phyloP scores from a whole-genome alignment of 2,888 invertebrate species.

The Hermodice carunculata region DNA sequence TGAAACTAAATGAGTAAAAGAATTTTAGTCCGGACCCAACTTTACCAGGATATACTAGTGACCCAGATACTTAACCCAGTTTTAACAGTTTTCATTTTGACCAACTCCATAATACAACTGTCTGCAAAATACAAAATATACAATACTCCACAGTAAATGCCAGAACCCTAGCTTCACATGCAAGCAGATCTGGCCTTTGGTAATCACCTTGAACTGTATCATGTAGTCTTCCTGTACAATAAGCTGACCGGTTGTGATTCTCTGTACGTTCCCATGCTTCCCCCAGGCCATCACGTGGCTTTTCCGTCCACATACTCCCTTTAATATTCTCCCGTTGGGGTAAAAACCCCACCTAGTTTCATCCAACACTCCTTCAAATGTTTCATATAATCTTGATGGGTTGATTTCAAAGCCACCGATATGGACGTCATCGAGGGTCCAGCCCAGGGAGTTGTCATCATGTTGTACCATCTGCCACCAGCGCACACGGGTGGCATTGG shows the following conservation, averaged over 20 bases:
- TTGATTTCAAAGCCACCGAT: constrained; percentile 70
- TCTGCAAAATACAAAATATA: neutral
- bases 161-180: neutral
- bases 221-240: constrained; percentile 68
- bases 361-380: constrained; percentile 53
- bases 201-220: constrained; percentile 69
- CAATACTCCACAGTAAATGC: neutral
- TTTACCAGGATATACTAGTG: no score
- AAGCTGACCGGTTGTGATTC: constrained; percentile 67
- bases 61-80: no score
- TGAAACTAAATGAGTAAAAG: no score
- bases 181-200: neutral
- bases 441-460: constrained; percentile 51
- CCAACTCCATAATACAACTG: no score
- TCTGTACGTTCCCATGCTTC: constrained; percentile 50
- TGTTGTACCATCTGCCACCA: constrained; percentile 62
- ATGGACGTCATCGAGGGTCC: constrained; percentile 69
- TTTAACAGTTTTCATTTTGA: neutral
- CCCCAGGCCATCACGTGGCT: constrained; percentile 59
- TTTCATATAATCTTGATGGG: constrained; percentile 61
- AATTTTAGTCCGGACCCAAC: no score
- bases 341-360: constrained; percentile 62
- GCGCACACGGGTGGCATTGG: constrained; percentile 58
- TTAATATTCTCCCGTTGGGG: constrained; percentile 25
- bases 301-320: constrained; percentile 48